Percentiles rank a stretch among this genome's conserved stretches.
Conservation (phyloP, 2,888 invertebrate genomes). For the Venusia cambrica region DNA sequence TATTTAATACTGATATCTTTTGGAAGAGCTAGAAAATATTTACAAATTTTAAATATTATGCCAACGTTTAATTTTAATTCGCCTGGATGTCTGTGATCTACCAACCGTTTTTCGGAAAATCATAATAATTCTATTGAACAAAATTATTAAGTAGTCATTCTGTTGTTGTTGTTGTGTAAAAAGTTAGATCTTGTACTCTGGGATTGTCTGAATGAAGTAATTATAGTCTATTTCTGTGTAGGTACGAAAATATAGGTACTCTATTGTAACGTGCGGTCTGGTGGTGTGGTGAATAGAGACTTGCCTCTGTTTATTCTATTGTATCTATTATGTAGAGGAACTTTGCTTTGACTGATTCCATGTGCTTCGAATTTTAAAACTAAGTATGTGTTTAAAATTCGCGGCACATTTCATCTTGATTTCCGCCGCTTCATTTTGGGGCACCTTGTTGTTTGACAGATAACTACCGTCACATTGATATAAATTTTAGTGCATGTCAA, state of each 20-base stretch:
- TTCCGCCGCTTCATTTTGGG: too few relatives aligned
- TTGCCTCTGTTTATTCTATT: conserved; percentile 22
- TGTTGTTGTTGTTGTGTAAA: conserved; percentile 61
- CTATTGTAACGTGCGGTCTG: conserved; percentile 70
- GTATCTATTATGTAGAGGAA: conserved; percentile 18
- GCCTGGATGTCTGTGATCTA: conserved; percentile 76
- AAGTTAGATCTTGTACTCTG: conserved; percentile 81
- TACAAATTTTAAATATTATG: conserved; percentile 61
- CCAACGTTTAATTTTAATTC: conserved; percentile 71
- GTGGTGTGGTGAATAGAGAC: conserved; percentile 37
- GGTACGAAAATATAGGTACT: conserved; percentile 79
- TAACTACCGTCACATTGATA: too few relatives aligned
- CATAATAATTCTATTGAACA: conserved; percentile 42
- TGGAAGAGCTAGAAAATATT: conserved; percentile 80
- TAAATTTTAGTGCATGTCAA: too few relatives aligned
- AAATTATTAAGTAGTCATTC: conserved; percentile 36
- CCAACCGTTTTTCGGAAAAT: conserved; percentile 56
- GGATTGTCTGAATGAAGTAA: conserved; percentile 77
- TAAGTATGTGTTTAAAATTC: too few relatives aligned
- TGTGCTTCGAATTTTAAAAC: conserved; percentile 2
- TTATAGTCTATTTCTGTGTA: conserved; percentile 66
- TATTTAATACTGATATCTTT: conserved; percentile 81
- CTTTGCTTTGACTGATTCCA: conserved; percentile 20
- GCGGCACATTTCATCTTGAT: too few relatives aligned
- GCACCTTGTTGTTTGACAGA: too few relatives aligned